Base-by-base conservation (phyloP, 2,888 invertebrate species). In the Cephonodes hylas region DNA sequence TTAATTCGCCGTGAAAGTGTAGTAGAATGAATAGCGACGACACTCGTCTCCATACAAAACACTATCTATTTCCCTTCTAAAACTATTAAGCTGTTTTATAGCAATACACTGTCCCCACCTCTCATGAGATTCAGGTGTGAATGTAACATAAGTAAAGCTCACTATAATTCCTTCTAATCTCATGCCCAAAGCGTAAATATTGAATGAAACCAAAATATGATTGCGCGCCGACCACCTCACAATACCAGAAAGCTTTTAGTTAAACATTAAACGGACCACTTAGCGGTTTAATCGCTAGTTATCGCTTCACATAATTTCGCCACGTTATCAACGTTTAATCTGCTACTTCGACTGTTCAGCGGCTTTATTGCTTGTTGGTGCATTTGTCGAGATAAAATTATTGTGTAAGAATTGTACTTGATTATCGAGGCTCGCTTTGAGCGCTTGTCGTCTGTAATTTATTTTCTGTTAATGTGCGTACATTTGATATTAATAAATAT, bases 301-400 rank as follows among this genome's bases (percentile, higher is more conserved):
- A 53, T 53, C 53, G 53, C 53, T 3, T 63, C 66, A 64, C 69
- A 70, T 73, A 68, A 66, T 63, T 67, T 68, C 63, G 64, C 7
- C 69, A 61, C 66, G 64, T 65, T 57, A 45, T 64, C 42, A 65
- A 68, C 38, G 60, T 62, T 31, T 61, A 56, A 63, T 58, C 63
- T 25, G 18, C 42, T 59, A 64, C 58, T 63, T 44, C 61, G 68
- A 58, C 58, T 63, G 68, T 67, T 67, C 70, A 66, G 65, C 62
- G 63, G 63, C 27, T 65, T 64, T 69, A 66, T 63, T 45, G 62
- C 68, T 60, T 64, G 68, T 63, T 63, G 59, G 34, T 20, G 59
- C 65, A 66, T 70, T 69, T 70, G 60, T 59, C 18, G 1, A 57
- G 69, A 71, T 73, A 63, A 66, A 60, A 42, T 42, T 23, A 59